Evolutionary conservation across 2,797 vertebrate genomes (phyloP).

Genomic region (Phyllotis vaccarum): DNA sequence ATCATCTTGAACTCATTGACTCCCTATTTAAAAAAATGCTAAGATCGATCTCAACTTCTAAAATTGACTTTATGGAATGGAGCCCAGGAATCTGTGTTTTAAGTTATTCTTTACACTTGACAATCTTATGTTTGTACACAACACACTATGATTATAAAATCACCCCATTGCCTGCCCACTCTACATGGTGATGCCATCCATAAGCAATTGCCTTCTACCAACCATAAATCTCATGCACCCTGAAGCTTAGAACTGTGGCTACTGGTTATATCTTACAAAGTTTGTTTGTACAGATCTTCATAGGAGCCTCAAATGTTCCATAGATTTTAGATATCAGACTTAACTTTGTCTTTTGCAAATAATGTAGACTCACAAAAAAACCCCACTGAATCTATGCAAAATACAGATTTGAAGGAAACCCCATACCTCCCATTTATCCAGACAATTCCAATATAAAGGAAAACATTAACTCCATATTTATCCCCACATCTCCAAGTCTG

Average conservation of each 20-base stretch:
- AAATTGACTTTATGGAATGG: neutral
- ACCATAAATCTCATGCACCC: neutral
- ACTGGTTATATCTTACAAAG: neutral
- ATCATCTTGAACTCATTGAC: neutral
- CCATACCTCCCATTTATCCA: neutral
- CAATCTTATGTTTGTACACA: neutral
- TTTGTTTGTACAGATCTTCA: neutral
- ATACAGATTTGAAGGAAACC: slow-evolving; percentile 57
- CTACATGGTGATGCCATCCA: neutral
- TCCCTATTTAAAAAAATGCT: neutral
- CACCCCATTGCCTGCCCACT: too few relatives aligned
- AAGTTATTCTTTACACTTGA: neutral
- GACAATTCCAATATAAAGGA: slow-evolving; percentile 58
- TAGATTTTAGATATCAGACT: neutral
- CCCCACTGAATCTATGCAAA: neutral
- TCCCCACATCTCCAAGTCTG: slow-evolving; percentile 69
- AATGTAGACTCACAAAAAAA: slow-evolving; percentile 12
- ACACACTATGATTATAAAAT: neutral
- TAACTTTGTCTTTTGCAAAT: slow-evolving; percentile 44
- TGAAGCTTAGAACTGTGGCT: neutral
- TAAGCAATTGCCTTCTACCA: neutral
- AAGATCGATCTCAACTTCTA: neutral
- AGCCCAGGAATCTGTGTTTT: neutral
- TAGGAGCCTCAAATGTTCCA: neutral
- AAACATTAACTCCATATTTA: slow-evolving; percentile 77